These are phyloP conservation scores for Cacatua alba DNA, from an alignment of 2,113 vertebrate genomes.

Conservation along the genomic window DNA sequence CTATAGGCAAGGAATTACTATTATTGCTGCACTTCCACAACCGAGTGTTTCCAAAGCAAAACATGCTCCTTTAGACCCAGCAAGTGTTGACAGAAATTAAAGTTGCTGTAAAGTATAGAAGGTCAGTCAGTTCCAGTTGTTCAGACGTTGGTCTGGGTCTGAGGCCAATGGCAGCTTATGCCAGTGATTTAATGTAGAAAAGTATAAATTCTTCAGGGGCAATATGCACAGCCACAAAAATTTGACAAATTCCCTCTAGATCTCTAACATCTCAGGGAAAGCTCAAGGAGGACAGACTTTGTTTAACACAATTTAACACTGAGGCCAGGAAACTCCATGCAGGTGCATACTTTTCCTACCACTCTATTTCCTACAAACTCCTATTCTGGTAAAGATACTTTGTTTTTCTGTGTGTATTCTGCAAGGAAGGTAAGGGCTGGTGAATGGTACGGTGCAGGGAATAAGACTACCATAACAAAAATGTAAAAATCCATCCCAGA, in stretches of 20 bases:
- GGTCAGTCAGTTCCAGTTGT: not conserved
- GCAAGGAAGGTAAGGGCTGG: not conserved
- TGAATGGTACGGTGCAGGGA: not conserved
- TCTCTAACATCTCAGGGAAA: not conserved
- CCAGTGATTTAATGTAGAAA: not conserved
- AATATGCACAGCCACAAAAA: not conserved
- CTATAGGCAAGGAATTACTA: not conserved
- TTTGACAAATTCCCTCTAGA: not conserved
- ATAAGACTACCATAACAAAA: not conserved
- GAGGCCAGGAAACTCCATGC: not conserved
- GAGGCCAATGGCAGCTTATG: not conserved
- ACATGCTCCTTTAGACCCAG: not conserved
- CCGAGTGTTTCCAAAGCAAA: not conserved
- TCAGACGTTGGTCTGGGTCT: not conserved
- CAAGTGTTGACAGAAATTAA: not conserved
- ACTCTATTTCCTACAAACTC: not conserved
- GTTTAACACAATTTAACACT: not conserved
- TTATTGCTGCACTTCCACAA: not conserved
- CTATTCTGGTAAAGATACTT: not conserved
- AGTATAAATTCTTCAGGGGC: not conserved
- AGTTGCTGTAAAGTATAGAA: fast-evolving
- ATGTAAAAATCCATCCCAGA: not conserved
- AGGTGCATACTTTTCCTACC: not conserved
- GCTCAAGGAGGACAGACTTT: not conserved
- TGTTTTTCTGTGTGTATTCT: not conserved